Evolutionary conservation across 2,797 vertebrate species (phyloP), one percentile per base, ranked within the genome.

Genomic region (Siniperca scherzeri): DNA sequence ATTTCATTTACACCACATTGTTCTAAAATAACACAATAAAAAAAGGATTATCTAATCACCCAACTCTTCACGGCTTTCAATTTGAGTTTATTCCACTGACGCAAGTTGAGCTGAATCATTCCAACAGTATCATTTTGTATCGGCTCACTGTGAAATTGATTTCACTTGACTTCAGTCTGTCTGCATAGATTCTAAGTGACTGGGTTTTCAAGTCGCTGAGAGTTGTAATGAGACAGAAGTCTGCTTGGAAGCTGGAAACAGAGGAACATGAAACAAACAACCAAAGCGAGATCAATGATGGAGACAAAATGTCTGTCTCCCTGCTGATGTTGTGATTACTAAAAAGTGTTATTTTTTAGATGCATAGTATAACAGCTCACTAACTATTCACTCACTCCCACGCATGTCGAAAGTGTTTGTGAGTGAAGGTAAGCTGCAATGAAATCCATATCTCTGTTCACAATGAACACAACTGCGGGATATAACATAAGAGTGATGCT

Each of bases 71-170:
- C 8, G 1, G 53, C 57, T 73, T 38, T 78, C 74, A 40, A 12
- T 83, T 40, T 48, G 30, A 75, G 11, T 83, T 81, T 68, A 77
- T 87, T 74, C 79, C 56, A 68, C 42, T 59, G 72, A 38, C 17
- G 44, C 77, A 53, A 66, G 70, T 66, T 79, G 53, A 84, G 78
- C 22, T 76, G 70, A 80, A 77, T 83, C 50, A 52, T 70, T 76
- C 64, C 61, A 52, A 12, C 50, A 25, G 52, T 40, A 40, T 50
- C 25, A 9, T 75, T 84, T 84, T 85, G 17, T 80, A 52, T 61
- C 13, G n/a, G 42, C 81, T 82, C 53, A 7, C 61, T 78, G 80
- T 87, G 83, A 86, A 89, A 91, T 82, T 55, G 74, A 87, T 90
- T 89, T 89, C 2, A 53, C 75, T 80, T 61, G 77, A 85, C 83